phyloP scores from a whole-genome alignment of 2,888 invertebrate species.

The Pocota personata region DNA sequence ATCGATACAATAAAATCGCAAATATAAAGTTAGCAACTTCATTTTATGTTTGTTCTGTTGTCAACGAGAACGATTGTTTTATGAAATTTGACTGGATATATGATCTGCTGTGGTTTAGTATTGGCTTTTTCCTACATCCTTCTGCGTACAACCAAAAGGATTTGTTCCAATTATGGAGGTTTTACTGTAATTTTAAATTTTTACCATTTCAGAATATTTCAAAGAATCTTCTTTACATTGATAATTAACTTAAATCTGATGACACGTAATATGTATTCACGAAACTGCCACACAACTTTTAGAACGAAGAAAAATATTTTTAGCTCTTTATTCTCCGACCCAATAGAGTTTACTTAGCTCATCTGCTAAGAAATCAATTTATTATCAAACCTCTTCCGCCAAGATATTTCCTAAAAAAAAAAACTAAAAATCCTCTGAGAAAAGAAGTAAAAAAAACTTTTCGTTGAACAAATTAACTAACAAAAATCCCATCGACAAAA shows the following conservation, averaged over 20 bases:
- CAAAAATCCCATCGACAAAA: conserved; percentile 63
- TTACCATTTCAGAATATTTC: too few relatives aligned
- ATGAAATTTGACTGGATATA: too few relatives aligned
- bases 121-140: too few relatives aligned
- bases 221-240: not conserved
- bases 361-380: conserved; percentile 8
- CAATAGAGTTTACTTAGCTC: not conserved
- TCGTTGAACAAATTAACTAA: conserved; percentile 62
- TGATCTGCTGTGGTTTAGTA: too few relatives aligned
- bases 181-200: too few relatives aligned
- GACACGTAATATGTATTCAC: not conserved
- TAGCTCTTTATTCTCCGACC: not conserved
- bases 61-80: too few relatives aligned
- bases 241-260: not conserved
- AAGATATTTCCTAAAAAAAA: not conserved
- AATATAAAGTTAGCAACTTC: too few relatives aligned
- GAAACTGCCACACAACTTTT: not conserved
- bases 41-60: too few relatives aligned
- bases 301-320: not conserved
- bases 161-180: too few relatives aligned
- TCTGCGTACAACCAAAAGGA: too few relatives aligned
- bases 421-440: conserved; percentile 1
- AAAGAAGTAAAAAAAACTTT: conserved; percentile 13
- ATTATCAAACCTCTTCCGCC: conserved; percentile 5
- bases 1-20: too few relatives aligned